Evolutionary conservation across 2,797 vertebrate species (phyloP).

Genomic region (Gallirallus australis): DNA sequence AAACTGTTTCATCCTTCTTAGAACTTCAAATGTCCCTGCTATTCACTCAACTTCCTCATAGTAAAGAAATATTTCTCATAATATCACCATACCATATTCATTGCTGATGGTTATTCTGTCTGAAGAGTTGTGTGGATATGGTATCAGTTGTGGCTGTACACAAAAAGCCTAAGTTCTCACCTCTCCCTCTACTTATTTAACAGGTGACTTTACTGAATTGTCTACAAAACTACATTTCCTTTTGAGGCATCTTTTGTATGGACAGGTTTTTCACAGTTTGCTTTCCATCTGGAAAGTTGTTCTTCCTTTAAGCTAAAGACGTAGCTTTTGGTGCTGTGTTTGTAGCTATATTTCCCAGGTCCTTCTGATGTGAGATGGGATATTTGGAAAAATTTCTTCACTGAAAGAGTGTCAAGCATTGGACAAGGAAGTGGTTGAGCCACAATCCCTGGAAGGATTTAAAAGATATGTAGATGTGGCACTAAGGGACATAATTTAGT

Average conservation of each 20-base stretch:
- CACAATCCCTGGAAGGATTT: no score
- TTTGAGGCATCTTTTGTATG: background rate
- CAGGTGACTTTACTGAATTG: background rate
- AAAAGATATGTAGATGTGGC: no score
- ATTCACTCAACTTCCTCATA: background rate
- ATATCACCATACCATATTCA: no score
- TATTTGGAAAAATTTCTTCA: no score
- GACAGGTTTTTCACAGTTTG: background rate
- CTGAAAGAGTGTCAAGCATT: no score
- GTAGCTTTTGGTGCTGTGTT: background rate
- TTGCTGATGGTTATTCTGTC: background rate
- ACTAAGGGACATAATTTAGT: no score
- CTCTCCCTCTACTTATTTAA: background rate
- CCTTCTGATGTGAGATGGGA: background rate
- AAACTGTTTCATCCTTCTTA: no score
- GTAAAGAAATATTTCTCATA: background rate
- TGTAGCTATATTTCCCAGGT: background rate
- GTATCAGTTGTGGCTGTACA: background rate
- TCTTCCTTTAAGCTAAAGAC: background rate
- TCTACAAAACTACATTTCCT: background rate
- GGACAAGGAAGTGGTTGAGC: no score
- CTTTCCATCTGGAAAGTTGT: background rate
- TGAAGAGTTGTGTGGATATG: background rate
- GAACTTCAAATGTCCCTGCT: background rate
- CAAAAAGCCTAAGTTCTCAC: background rate